A percentile compares a stretch with the other conserved stretches of the same genome.
phyloP scores from a whole-genome alignment of 2,888 invertebrate genomes.

The Corythucha ciliata region DNA sequence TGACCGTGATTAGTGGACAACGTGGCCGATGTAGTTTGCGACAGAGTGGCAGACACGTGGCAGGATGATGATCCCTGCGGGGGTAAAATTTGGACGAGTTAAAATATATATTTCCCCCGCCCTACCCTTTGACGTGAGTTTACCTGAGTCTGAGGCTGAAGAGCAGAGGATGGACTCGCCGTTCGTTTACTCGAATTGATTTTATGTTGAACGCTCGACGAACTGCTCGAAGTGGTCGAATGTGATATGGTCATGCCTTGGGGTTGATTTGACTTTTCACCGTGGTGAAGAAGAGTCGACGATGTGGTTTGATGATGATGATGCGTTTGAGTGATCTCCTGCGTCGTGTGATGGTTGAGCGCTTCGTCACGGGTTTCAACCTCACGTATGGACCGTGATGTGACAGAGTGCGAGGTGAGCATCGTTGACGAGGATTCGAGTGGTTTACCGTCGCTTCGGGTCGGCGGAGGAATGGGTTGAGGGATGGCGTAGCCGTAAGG shows the following conservation, averaged over 20 bases:
- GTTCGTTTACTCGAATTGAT: conserved; percentile 44
- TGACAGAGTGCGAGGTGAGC: conserved; percentile 59
- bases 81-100: background rate
- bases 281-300: conserved; percentile 52
- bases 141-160: conserved; percentile 31
- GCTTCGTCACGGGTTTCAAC: conserved; percentile 42
- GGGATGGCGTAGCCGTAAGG: conserved; percentile 45
- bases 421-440: conserved; percentile 56
- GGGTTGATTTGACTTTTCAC: conserved; percentile 42
- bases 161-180: conserved; percentile 31
- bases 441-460: conserved; percentile 31
- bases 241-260: conserved; percentile 57
- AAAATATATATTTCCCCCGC: background rate
- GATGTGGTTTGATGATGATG: conserved; percentile 58
- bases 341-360: conserved; percentile 52
- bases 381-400: conserved; percentile 54
- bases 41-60: conserved; percentile 48
- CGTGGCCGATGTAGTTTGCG: conserved; percentile 43
- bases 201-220: conserved; percentile 55
- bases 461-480: conserved; percentile 41
- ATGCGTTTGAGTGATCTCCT: conserved; percentile 56
- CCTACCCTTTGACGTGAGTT: too few relatives aligned
- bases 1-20: conserved; percentile 46
- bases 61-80: conserved; percentile 30
- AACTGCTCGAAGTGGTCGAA: conserved; percentile 57